phyloP scores from a whole-genome alignment of 2,113 vertebrate genomes.

The Cygnus buccinator region DNA sequence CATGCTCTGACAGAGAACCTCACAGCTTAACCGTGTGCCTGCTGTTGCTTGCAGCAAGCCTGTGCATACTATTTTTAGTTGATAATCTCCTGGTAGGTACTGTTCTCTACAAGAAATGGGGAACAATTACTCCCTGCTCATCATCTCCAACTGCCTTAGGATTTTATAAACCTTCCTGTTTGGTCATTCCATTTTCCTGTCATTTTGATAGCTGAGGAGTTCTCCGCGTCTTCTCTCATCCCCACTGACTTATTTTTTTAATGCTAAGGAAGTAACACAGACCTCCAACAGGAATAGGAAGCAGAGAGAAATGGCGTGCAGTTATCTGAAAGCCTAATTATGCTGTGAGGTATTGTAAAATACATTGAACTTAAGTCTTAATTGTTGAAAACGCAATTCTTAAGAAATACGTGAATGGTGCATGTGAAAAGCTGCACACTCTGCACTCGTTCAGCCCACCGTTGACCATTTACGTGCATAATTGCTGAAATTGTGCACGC shows the following conservation, averaged over 20 bases:
- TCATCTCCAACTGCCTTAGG: background rate
- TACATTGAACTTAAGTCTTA: background rate
- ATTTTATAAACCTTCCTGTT: background rate
- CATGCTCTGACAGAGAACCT: background rate
- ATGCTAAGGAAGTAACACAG: background rate
- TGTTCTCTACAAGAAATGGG: background rate
- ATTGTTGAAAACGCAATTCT: background rate
- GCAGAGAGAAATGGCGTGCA: background rate
- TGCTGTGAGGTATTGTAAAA: background rate
- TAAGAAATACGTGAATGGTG: background rate
- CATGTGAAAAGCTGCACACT: background rate
- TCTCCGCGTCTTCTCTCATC: background rate
- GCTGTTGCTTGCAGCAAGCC: background rate
- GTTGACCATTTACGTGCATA: background rate
- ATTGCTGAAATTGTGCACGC: rapidly evolving
- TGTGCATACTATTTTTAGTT: background rate
- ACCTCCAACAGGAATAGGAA: background rate
- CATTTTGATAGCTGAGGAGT: background rate
- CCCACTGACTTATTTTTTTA: background rate
- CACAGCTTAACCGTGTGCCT: background rate
- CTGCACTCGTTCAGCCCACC: background rate
- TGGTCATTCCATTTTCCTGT: background rate
- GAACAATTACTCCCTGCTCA: background rate
- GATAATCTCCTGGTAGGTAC: background rate
- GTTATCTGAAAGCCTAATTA: background rate